phyloP scores from a whole-genome alignment of 2,113 vertebrate species.

The Clarias macrocephalus region DNA sequence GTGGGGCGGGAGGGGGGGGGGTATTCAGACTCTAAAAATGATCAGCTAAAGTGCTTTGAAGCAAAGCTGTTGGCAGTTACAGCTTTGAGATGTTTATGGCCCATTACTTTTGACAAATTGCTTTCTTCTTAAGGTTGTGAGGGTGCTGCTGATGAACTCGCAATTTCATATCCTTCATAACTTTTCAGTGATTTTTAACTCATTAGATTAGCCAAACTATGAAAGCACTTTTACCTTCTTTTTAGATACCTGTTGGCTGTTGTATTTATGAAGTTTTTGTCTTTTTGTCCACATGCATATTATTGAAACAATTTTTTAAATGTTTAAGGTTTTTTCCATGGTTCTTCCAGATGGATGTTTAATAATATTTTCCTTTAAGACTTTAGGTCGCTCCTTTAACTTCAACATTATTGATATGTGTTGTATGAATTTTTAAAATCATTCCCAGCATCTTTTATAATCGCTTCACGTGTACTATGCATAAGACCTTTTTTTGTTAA shows the following conservation, averaged over 20 bases:
- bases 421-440: neutral
- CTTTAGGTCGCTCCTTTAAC: neutral
- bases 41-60: too few relatives aligned
- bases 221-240: neutral
- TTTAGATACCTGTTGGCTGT: too few relatives aligned
- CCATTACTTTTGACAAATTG: too few relatives aligned
- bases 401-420: neutral
- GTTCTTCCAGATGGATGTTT: neutral
- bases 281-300: neutral
- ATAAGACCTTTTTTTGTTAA: neutral
- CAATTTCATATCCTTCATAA: neutral
- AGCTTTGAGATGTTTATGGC: too few relatives aligned
- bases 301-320: neutral
- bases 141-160: neutral
- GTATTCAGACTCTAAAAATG: too few relatives aligned
- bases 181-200: neutral
- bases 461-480: neutral
- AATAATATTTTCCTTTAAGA: neutral
- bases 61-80: too few relatives aligned
- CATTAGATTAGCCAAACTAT: neutral
- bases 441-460: neutral
- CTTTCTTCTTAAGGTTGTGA: neutral
- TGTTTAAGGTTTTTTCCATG: neutral
- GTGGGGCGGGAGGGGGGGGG: rapidly evolving
- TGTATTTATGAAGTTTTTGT: neutral